Percentiles rank a stretch among this genome's conserved stretches.
Evolutionary conservation across 2,888 invertebrate species (phyloP).

Genomic region (Syrphus vitripennis): DNA sequence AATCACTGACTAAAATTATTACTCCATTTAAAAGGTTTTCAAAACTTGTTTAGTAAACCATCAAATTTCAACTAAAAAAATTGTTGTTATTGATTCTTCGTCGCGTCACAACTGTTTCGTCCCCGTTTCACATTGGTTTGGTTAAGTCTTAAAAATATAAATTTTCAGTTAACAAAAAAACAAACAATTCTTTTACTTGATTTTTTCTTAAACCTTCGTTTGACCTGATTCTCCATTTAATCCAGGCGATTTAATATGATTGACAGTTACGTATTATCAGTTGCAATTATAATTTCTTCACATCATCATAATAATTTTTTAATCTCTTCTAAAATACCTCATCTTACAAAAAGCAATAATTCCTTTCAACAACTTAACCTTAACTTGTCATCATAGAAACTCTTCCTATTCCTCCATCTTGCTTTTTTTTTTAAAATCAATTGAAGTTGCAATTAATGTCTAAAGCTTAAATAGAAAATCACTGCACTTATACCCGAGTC

Average conservation of each 20-base stretch:
- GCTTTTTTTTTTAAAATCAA: constrained; percentile 2
- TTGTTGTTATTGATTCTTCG: too few relatives aligned
- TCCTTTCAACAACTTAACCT: background rate
- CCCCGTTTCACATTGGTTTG: too few relatives aligned
- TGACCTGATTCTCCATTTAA: background rate
- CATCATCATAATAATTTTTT: background rate
- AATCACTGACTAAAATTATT: too few relatives aligned
- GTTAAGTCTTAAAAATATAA: too few relatives aligned
- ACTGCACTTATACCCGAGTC: constrained; percentile 43
- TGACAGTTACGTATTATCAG: background rate
- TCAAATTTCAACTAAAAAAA: too few relatives aligned
- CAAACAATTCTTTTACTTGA: too few relatives aligned
- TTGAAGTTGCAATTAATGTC: constrained; percentile 44
- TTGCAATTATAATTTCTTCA: constrained; percentile 5
- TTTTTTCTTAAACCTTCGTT: background rate
- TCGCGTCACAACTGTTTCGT: too few relatives aligned
- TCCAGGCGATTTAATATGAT: background rate
- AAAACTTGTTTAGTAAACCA: too few relatives aligned
- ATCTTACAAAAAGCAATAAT: background rate
- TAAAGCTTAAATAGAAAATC: constrained; percentile 33
- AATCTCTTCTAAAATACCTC: background rate
- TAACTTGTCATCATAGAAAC: background rate
- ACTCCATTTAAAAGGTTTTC: too few relatives aligned
- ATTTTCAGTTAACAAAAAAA: too few relatives aligned
- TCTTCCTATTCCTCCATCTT: background rate